Percentiles rank a stretch among this genome's conserved stretches.
These are phyloP conservation scores for Caenorhabditis tropicalis DNA, from an alignment of 1,140 invertebrate genomes.

Conservation along the genomic window DNA sequence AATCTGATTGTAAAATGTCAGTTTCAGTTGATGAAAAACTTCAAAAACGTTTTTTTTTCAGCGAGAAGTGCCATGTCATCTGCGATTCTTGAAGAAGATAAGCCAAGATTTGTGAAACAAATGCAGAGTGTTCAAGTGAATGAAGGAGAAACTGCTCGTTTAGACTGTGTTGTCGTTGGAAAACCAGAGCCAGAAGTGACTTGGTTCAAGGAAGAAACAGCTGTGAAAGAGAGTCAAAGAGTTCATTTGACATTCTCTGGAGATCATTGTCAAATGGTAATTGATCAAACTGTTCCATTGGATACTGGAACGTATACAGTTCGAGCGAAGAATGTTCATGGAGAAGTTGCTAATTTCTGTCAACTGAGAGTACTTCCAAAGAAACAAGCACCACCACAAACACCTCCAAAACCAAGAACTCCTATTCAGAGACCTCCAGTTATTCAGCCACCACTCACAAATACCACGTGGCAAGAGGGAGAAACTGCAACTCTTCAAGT, in stretches of 20 bases:
- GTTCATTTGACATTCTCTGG: conserved; percentile 62
- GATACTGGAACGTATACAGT: conserved; percentile 68
- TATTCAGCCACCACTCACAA: conserved; percentile 55
- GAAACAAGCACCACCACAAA: conserved; percentile 58
- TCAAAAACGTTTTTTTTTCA: conserved; percentile 29
- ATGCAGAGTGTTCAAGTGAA: conserved; percentile 63
- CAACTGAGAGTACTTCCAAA: conserved; percentile 57
- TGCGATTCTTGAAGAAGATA: conserved; percentile 55
- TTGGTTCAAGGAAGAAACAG: conserved; percentile 68
- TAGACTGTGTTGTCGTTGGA: conserved; percentile 74
- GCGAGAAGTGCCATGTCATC: conserved; percentile 66
- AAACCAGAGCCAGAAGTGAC: conserved; percentile 73
- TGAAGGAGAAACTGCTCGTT: conserved; percentile 72
- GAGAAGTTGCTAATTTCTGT: conserved; percentile 73
- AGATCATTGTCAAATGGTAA: conserved; percentile 65
- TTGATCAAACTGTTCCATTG: conserved; percentile 50
- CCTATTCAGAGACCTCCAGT: conserved; percentile 36
- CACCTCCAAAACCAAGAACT: conserved; percentile 62
- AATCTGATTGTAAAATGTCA: conserved; percentile 80
- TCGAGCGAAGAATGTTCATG: conserved; percentile 72
- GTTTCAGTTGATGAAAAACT: not conserved
- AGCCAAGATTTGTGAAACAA: conserved; percentile 66
- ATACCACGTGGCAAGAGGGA: conserved; percentile 51
- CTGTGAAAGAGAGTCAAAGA: conserved; percentile 64
- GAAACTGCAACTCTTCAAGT: conserved; percentile 59